phyloP scores from a whole-genome alignment of 2,797 vertebrate genomes.

The Rhodeus uyekii region DNA sequence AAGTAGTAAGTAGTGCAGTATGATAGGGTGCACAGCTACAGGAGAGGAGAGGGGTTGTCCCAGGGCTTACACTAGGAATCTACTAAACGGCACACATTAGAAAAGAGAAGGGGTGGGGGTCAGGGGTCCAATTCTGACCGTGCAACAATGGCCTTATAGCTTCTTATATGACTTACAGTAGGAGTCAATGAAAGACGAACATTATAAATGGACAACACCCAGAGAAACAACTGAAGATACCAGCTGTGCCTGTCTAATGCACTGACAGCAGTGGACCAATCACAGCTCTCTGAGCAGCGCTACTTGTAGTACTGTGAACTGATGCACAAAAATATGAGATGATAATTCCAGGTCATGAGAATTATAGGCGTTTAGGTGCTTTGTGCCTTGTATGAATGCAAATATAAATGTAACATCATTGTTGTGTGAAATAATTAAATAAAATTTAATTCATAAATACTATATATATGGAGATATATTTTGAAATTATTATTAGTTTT shows the following conservation, averaged over 20 bases:
- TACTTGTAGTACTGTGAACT: neutral
- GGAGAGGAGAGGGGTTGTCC: constrained; percentile 48
- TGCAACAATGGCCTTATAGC: constrained; percentile 85
- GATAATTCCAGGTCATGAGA: neutral
- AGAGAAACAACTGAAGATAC: constrained; percentile 99
- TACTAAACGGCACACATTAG: constrained; percentile 59
- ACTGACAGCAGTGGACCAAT: constrained; percentile 62
- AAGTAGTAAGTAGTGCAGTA: constrained; percentile 3
- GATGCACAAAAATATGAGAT: neutral
- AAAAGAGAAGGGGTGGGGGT: constrained; percentile 51
- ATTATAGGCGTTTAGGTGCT: neutral
- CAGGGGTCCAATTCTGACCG: constrained; percentile 52
- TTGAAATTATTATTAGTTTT: neutral
- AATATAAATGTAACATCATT: neutral
- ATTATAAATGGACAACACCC: constrained; percentile 86
- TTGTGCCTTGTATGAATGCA: neutral
- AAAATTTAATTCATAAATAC: neutral
- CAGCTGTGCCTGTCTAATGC: constrained; percentile 85
- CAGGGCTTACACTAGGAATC: constrained; percentile 46
- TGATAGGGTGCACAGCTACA: constrained; percentile 57
- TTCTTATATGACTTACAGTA: constrained; percentile 92
- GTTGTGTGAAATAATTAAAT: neutral
- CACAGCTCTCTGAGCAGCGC: constrained; percentile 21
- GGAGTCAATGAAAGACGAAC: constrained; percentile 83
- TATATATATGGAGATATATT: neutral